A percentile compares a stretch with the other conserved stretches of the same genome.
phyloP scores from a whole-genome alignment of 2,888 invertebrate species.

The Falcaria lacertinaria region DNA sequence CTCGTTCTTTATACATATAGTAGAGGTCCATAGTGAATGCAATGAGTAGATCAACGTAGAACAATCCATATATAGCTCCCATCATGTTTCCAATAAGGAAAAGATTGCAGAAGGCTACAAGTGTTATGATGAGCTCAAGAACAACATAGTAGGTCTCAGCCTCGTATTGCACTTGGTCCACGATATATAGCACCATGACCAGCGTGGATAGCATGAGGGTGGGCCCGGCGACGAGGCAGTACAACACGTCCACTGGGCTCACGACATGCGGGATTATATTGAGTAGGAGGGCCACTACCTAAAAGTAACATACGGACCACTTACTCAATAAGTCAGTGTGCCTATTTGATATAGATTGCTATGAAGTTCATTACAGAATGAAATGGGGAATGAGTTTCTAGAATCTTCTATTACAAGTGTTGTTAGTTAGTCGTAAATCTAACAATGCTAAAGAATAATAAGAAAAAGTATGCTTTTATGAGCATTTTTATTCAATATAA shows the following conservation, averaged over 20 bases:
- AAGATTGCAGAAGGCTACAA: conserved; percentile 38
- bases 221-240: conserved; percentile 60
- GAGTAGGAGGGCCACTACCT: conserved; percentile 71
- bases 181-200: conserved; percentile 62
- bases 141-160: conserved; percentile 58
- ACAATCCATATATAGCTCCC: conserved; percentile 60
- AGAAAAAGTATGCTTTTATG: conserved; percentile 24
- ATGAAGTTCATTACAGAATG: not conserved
- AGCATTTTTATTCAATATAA: conserved; percentile 35
- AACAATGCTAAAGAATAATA: conserved; percentile 40
- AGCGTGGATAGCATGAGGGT: conserved; percentile 62
- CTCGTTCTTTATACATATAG: conserved; percentile 58
- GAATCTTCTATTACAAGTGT: too few relatives aligned
- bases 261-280: conserved; percentile 65
- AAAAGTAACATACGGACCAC: conserved; percentile 56
- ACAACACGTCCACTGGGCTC: conserved; percentile 49
- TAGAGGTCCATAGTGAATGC: conserved; percentile 56
- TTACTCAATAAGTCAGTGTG: conserved; percentile 11
- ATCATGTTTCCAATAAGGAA: conserved; percentile 38
- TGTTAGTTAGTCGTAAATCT: too few relatives aligned
- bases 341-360: not conserved
- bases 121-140: conserved; percentile 41
- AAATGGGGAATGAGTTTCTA: not conserved
- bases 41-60: conserved; percentile 62
- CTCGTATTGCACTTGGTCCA: conserved; percentile 65